Conservation (phyloP, 2,797 vertebrate species). For the Takifugu rubripes region DNA sequence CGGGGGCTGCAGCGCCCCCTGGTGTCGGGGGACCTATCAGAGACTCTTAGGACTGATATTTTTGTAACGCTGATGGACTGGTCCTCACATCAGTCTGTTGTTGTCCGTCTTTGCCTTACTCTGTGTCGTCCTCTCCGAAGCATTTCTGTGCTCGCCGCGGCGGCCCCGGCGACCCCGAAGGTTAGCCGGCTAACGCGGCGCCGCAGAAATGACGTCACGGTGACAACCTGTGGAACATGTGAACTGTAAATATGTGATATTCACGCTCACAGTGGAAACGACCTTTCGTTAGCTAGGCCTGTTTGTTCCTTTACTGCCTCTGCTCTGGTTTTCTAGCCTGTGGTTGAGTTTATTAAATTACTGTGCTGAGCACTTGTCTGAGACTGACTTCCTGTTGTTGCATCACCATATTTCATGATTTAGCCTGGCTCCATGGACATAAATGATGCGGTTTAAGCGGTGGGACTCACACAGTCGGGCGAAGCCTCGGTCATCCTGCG, state of each 20-base stretch:
- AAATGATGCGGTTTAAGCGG: too few relatives aligned
- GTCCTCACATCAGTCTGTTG: constrained; percentile 12
- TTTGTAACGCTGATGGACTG: constrained; percentile 11
- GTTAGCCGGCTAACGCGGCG: constrained; percentile 16
- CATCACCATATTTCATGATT: neutral
- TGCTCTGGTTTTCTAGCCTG: constrained; percentile 66
- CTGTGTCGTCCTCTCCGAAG: constrained; percentile 16
- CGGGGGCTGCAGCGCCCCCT: too few relatives aligned
- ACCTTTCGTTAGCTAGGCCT: constrained; percentile 53
- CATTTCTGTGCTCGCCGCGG: constrained; percentile 14
- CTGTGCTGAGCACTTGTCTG: constrained; percentile 54
- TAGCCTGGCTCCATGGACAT: too few relatives aligned
- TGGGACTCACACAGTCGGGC: too few relatives aligned
- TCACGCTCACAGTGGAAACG: constrained; percentile 44
- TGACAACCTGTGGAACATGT: constrained; percentile 43
- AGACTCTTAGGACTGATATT: constrained; percentile 11
- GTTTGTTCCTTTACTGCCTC: constrained; percentile 20
- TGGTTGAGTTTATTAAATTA: constrained; percentile 73
- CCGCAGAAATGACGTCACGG: constrained; percentile 21
- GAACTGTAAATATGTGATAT: constrained; percentile 59
- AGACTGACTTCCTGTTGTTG: constrained; percentile 23
- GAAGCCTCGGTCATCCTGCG: too few relatives aligned
- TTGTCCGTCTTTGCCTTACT: constrained; percentile 31
- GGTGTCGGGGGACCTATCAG: neutral
- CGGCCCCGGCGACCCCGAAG: too few relatives aligned